A percentile compares a stretch with the other conserved stretches of the same genome.
Conservation (phyloP, 1,140 invertebrate species). For the silkworm (Bombyx mori) region DNA sequence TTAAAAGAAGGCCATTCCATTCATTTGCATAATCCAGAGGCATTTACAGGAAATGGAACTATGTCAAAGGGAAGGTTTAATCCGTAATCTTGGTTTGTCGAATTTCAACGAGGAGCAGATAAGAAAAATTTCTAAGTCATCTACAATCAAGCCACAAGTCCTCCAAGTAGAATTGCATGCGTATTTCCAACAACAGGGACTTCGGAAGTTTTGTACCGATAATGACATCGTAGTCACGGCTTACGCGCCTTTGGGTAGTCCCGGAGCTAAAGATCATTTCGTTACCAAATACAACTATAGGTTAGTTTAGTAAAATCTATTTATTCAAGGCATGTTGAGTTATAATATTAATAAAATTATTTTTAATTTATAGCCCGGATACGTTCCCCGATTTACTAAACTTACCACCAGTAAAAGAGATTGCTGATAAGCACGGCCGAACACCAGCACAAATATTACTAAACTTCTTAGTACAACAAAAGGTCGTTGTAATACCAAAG, state of each 20-base stretch:
- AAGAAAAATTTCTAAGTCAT: constrained; percentile 74
- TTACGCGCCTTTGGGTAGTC: constrained; percentile 84
- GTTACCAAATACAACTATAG: constrained; percentile 70
- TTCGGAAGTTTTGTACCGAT: constrained; percentile 81
- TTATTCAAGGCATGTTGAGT: too few species aligned
- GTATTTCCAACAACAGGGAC: constrained; percentile 33
- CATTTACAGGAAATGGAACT: constrained; percentile 80
- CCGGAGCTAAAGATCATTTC: constrained; percentile 66
- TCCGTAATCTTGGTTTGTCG: constrained; percentile 83
- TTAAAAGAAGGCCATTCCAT: too few species aligned
- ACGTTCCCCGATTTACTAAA: constrained; percentile 78
- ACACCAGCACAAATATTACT: constrained; percentile 85
- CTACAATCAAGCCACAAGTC: constrained; percentile 78
- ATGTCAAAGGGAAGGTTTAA: constrained; percentile 76
- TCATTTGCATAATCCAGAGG: not conserved
- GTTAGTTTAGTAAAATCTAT: constrained; percentile 21
- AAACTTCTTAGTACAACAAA: constrained; percentile 80
- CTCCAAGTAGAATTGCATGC: constrained; percentile 55
- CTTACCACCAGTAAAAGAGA: constrained; percentile 76
- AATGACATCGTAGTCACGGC: constrained; percentile 84
- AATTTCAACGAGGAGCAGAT: constrained; percentile 85
- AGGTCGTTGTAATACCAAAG: constrained; percentile 87
- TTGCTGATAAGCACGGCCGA: constrained; percentile 79
- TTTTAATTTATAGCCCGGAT: constrained; percentile 53
- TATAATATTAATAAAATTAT: not conserved